Conservation (phyloP, 2,888 invertebrate genomes). For the Ypsolopha sequella region DNA sequence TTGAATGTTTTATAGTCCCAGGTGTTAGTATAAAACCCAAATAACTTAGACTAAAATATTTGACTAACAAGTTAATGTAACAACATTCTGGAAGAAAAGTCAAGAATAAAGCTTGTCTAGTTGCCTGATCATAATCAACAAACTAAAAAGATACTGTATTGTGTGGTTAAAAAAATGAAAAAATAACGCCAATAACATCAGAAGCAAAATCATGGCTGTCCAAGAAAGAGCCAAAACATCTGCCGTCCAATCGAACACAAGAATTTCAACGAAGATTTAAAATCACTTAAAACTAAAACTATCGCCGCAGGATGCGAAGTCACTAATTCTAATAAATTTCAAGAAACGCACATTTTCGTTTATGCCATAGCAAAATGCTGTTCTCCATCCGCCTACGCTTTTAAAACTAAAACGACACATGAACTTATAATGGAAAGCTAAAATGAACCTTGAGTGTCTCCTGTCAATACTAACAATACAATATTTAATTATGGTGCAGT, state of each 20-base stretch:
- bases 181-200: too few relatives aligned
- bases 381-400: slow-evolving; percentile 22
- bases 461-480: slow-evolving; percentile 25
- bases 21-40: too few relatives aligned
- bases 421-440: slow-evolving; percentile 15
- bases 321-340: slow-evolving; percentile 54
- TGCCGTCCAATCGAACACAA: slow-evolving; percentile 17
- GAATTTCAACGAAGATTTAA: slow-evolving; percentile 13
- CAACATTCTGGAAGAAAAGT: too few relatives aligned
- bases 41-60: too few relatives aligned
- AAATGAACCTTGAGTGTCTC: slow-evolving; percentile 18
- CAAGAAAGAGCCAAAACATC: slow-evolving; percentile 12
- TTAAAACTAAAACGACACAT: slow-evolving; percentile 27
- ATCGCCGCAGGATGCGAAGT: slow-evolving; percentile 23
- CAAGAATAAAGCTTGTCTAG: too few relatives aligned
- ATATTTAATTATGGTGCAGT: slow-evolving; percentile 30
- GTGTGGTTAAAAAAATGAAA: too few relatives aligned
- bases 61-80: too few relatives aligned
- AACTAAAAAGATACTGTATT: too few relatives aligned
- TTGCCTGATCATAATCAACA: too few relatives aligned
- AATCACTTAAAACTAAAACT: slow-evolving; percentile 28
- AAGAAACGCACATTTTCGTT: slow-evolving; percentile 57
- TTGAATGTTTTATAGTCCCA: too few relatives aligned
- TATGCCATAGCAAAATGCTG: slow-evolving; percentile 54
- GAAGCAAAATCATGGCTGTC: too few relatives aligned